Evolutionary conservation across 2,888 invertebrate species (phyloP), one percentile per base, ranked within the genome.

Genomic region (Odontocerum albicorne): DNA sequence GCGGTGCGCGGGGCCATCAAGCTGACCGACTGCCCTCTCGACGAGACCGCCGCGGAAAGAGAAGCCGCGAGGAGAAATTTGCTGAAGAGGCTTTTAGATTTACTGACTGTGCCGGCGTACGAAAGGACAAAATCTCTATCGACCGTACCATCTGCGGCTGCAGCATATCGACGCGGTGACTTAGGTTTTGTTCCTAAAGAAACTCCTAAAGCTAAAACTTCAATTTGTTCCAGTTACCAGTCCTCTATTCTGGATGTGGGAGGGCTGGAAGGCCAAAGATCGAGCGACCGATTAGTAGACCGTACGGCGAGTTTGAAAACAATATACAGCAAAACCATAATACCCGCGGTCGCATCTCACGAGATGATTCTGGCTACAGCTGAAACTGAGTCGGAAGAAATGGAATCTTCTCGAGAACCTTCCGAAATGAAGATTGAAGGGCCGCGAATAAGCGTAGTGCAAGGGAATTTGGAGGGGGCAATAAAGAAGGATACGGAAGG

Each of bases 131-230:
- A 65, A 62, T 1, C 62, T 1, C 60, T 63, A 1, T 65, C 68
- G 1, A 75, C 81, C 38, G 65, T 75, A 32, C 75, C 75, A 19
- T 82, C 83, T 0, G 65, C 80, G 19, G 73, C 71, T 1, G 77
- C 76, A 32, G 71, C 83, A 16, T 87, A 87, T 62, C 72, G 76
- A 43, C 79, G 81, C 60, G 87, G 87, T 8, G 85, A 85, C 66
- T 77, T 86, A 55, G 87, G 87, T 6, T 85, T 87, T 61, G 72
- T 86, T 58, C 85, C 85, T 0, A 82, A 81, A 64, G 68, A 70
- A 4, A 65, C 68, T 0, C 31, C 39, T 31, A 20, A 22, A 20
- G 33, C 46, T 4, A 65, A 68, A 62, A 65, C 35, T 64, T 67
- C 38, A 65, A 50, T 50, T 32, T 50, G 50, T 15, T 50, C 50